Evolutionary conservation across 1,140 invertebrate genomes (phyloP), one percentile per base, ranked within the genome.

Genomic region (Cyphomyrmex costatus): DNA sequence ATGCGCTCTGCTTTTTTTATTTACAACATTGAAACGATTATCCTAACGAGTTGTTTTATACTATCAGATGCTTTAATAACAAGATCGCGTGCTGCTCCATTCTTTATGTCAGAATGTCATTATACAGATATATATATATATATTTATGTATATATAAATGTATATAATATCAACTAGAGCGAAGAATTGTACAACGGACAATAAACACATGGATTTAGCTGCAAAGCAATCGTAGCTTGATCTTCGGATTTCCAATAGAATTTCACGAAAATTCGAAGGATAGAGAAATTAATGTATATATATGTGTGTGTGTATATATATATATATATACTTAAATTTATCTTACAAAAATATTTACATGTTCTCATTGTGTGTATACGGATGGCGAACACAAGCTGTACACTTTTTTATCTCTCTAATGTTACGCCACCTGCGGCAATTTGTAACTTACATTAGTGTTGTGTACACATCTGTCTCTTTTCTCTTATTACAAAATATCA

Each of bases 21-120:
- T 86, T 92, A 93, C 92, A 93, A 91, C 91, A 92, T 85, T 90
- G 76, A 92, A 92, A 90, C 89, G 88, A 88, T 92, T 92, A 90
- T 87, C 88, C 86, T 90, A 92, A 92, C 78, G 85, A 89, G 27
- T 85, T 83, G 61, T 63, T 84, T 78, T 58, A 83, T 87, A 86
- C 73, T 90, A 77, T 86, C 56, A 77, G 61, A 76, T 88, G 63
- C 58, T 79, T 60, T 92, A 86, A 91, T 87, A 88, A 92, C 88
- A 91, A 91, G 89, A 65, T 89, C 74, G 61, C 86, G 70, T 86
- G 70, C 87, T 76, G 53, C 87, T 84, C 74, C 58, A 84, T 86
- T 60, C 36, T 86, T 53, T 68, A 86, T 70, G 77, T 87, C 83
- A 87, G 85, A 33, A 91, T 91, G 68, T 89, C 86, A 84, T 92